These are phyloP conservation scores for Chloroceryle aenea DNA, from an alignment of 2,113 vertebrate species.

Conservation along the genomic window DNA sequence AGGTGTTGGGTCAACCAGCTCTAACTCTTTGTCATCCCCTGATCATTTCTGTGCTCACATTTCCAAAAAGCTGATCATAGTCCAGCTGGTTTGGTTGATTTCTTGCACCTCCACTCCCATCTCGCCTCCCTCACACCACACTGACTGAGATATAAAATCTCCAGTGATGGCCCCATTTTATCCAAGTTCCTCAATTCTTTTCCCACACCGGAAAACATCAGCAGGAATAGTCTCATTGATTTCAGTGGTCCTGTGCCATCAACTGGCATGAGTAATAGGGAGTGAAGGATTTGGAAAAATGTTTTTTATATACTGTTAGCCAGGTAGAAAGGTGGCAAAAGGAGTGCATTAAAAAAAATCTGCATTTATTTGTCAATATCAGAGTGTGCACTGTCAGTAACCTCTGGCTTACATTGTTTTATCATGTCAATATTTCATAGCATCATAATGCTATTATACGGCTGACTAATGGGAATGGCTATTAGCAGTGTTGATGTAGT, in stretches of 20 bases:
- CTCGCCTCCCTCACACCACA: background rate
- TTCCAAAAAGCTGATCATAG: background rate
- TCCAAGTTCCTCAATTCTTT: background rate
- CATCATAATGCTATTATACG: slow-evolving; percentile 78
- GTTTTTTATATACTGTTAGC: slow-evolving; percentile 56
- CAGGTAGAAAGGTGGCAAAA: slow-evolving; percentile 71
- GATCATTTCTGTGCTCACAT: background rate
- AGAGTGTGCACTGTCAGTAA: slow-evolving; percentile 66
- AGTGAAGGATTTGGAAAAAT: slow-evolving; percentile 12
- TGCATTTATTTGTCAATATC: slow-evolving; percentile 85
- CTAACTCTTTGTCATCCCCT: background rate
- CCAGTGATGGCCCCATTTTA: background rate
- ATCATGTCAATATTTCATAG: slow-evolving; percentile 91
- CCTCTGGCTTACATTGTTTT: slow-evolving; percentile 74
- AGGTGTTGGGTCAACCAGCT: background rate
- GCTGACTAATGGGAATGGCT: slow-evolving; percentile 84
- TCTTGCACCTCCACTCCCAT: rapidly evolving
- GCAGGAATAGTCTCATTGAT: background rate
- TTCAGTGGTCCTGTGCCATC: background rate
- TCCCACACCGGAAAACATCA: background rate
- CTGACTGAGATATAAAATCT: background rate
- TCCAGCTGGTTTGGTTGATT: background rate
- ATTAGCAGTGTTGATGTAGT: slow-evolving; percentile 84
- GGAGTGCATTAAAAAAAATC: slow-evolving; percentile 67
- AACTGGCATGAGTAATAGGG: background rate